phyloP scores from a whole-genome alignment of 1,140 invertebrate genomes.

The Goniozus legneri region DNA sequence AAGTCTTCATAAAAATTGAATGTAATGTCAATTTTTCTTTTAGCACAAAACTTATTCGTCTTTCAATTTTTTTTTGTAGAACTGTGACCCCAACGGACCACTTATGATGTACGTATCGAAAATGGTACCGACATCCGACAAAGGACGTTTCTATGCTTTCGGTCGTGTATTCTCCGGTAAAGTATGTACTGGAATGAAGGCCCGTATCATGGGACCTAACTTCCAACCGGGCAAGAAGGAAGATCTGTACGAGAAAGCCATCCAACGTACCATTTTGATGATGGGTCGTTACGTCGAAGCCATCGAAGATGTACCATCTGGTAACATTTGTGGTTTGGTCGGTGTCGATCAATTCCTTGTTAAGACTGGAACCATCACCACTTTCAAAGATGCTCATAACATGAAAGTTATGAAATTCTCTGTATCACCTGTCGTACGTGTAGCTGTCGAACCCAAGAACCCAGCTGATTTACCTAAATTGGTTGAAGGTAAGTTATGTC shows the following conservation, averaged over 20 bases:
- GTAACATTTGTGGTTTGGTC: slow-evolving; percentile 98
- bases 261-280: slow-evolving; percentile 99
- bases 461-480: slow-evolving; percentile 98
- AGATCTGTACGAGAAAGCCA: slow-evolving; percentile 98
- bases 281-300: slow-evolving; percentile 99
- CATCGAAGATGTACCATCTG: slow-evolving; percentile 98
- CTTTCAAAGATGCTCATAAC: slow-evolving; percentile 99
- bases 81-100: slow-evolving; percentile 92
- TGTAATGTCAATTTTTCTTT: background rate
- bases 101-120: slow-evolving; percentile 99
- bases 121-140: slow-evolving; percentile 99
- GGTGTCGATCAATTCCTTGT: slow-evolving; percentile 99
- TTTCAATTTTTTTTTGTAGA: slow-evolving; percentile 58
- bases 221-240: slow-evolving; percentile 97
- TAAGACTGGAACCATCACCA: slow-evolving; percentile 99
- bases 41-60: background rate
- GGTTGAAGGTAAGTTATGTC: slow-evolving; percentile 73
- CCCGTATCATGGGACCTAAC: slow-evolving; percentile 98
- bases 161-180: slow-evolving; percentile 99
- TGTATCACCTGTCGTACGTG: slow-evolving; percentile 98
- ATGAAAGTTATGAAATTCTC: slow-evolving; percentile 99
- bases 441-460: slow-evolving; percentile 99
- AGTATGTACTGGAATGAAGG: slow-evolving; percentile 93
- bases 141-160: slow-evolving; percentile 99
- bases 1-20: slow-evolving; percentile 10